phyloP scores from a whole-genome alignment of 2,888 invertebrate genomes.

The Acronicta psi region DNA sequence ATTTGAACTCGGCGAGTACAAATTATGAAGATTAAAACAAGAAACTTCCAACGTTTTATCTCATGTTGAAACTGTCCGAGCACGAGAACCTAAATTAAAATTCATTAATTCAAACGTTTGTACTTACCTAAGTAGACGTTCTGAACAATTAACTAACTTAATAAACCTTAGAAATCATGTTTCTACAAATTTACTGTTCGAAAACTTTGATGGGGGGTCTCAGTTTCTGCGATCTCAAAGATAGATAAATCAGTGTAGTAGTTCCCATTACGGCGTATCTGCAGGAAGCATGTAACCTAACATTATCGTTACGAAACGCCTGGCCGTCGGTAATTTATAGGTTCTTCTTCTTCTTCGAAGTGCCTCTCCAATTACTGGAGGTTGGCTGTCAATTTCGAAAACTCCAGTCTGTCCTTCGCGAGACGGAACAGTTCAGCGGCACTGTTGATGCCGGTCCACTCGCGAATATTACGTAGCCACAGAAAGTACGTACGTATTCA shows the following conservation, averaged over 20 bases:
- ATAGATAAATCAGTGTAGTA: neutral
- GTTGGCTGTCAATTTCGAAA: too few relatives aligned
- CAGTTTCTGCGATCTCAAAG: slow-evolving; percentile 17
- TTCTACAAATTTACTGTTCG: slow-evolving; percentile 15
- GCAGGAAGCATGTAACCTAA: slow-evolving; percentile 22
- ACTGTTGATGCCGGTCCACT: too few relatives aligned
- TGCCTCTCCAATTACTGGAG: too few relatives aligned
- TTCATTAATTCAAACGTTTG: slow-evolving; percentile 54
- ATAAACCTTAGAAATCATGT: slow-evolving; percentile 45
- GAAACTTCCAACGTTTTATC: slow-evolving; percentile 31
- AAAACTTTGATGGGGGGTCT: slow-evolving; percentile 32
- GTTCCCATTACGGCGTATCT: slow-evolving; percentile 4
- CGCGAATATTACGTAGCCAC: too few relatives aligned
- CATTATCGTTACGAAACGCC: slow-evolving; percentile 9
- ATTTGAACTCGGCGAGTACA: slow-evolving; percentile 15
- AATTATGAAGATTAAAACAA: slow-evolving; percentile 32
- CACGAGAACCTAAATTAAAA: slow-evolving; percentile 43
- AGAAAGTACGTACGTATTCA: too few relatives aligned
- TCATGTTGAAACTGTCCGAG: slow-evolving; percentile 26
- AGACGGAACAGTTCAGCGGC: too few relatives aligned
- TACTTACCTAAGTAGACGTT: slow-evolving; percentile 38
- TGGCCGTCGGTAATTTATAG: slow-evolving; percentile 18
- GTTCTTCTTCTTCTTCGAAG: too few relatives aligned
- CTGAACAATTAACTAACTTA: slow-evolving; percentile 51
- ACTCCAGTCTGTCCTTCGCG: too few relatives aligned